Conservation (phyloP, 2,888 invertebrate genomes). For the Epinotia brunnichana region DNA sequence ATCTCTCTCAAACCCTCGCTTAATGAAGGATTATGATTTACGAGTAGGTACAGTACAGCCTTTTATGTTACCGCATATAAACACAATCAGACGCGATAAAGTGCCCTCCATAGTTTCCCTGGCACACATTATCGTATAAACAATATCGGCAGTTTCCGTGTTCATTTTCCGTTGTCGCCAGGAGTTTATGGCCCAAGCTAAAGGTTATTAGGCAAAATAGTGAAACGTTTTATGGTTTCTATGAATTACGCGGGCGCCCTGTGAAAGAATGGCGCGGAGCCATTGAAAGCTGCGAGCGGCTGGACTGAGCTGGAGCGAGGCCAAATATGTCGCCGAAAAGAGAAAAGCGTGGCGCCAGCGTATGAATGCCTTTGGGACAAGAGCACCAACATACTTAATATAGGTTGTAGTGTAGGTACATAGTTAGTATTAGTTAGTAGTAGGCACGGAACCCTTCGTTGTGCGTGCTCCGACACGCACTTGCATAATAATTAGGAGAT, state of each 20-base stretch:
- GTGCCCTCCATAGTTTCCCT: constrained; percentile 9
- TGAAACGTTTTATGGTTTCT: not conserved
- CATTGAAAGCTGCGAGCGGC: not conserved
- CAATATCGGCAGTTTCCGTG: constrained; percentile 16
- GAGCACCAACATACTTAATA: no score
- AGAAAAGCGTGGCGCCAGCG: not conserved
- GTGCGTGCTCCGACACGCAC: no score
- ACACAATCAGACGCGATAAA: constrained; percentile 22
- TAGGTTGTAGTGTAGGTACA: no score
- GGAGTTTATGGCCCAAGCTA: not conserved
- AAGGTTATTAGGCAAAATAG: not conserved
- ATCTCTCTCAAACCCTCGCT: no score
- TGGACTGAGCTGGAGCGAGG: no score
- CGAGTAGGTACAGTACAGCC: no score
- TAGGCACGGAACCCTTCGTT: no score
- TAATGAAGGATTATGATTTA: no score
- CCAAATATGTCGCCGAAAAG: no score
- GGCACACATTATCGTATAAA: not conserved
- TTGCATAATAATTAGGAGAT: no score
- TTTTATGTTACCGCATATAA: not conserved
- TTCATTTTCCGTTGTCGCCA: not conserved
- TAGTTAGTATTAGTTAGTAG: no score
- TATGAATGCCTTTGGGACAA: not conserved
- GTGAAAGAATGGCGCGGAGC: not conserved
- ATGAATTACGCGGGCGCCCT: not conserved